Evolutionary conservation across 2,113 vertebrate genomes (phyloP).

Genomic region (Ptilonorhynchus violaceus): DNA sequence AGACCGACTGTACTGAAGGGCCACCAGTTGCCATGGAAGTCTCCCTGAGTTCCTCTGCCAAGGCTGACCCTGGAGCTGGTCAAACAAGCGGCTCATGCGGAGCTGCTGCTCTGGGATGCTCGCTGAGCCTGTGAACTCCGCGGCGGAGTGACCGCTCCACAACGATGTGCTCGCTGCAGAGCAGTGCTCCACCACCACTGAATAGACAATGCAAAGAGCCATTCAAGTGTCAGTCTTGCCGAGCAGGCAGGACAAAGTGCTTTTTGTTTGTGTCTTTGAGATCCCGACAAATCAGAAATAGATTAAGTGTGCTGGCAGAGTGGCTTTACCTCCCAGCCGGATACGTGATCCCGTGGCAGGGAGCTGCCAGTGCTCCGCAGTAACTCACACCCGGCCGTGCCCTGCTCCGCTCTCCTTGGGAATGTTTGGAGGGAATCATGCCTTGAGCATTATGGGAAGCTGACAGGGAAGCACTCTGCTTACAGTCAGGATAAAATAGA

Average conservation of each 20-base stretch:
- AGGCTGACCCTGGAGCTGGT: neutral
- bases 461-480: neutral
- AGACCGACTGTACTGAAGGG: neutral
- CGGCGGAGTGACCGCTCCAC: neutral
- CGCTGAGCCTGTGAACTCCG: neutral
- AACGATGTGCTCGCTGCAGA: neutral
- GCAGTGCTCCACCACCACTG: neutral
- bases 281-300: neutral
- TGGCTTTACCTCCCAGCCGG: neutral
- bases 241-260: neutral
- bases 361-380: neutral
- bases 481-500: neutral
- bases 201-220: neutral
- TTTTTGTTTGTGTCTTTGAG: conserved; percentile 18
- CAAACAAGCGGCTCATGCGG: neutral
- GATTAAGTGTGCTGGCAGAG: conserved; percentile 3
- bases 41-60: neutral
- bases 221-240: conserved; percentile 4
- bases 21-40: neutral
- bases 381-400: neutral
- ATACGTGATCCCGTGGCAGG: neutral
- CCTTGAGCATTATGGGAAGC: neutral
- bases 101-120: neutral
- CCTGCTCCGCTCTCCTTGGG: neutral
- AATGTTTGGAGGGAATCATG: neutral